These are phyloP conservation scores for Apamea monoglypha DNA, from an alignment of 2,888 invertebrate species.

Conservation along the genomic window DNA sequence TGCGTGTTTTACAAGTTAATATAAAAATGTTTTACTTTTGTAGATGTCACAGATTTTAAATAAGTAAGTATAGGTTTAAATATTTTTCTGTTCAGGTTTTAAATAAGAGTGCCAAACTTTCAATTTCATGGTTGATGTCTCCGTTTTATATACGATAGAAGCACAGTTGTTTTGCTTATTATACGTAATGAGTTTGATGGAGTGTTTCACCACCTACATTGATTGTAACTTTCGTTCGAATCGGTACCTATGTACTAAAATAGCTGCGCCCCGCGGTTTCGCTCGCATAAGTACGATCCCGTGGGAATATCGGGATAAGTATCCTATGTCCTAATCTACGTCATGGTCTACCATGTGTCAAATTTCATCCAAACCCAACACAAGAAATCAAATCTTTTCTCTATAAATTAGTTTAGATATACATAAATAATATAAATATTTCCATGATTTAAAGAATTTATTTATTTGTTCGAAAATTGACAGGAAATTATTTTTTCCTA, in stretches of 20 bases:
- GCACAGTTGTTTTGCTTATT: constrained; percentile 58
- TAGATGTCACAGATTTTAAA: constrained; percentile 24
- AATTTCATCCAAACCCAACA: not conserved
- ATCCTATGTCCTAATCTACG: not conserved
- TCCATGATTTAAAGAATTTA: not conserved
- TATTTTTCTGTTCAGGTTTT: constrained; percentile 66
- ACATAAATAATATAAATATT: not conserved
- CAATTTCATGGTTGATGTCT: constrained; percentile 40
- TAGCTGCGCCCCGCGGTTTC: not conserved
- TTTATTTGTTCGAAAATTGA: not conserved
- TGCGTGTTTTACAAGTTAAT: constrained; percentile 38
- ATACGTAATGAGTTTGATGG: constrained; percentile 26
- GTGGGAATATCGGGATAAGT: not conserved
- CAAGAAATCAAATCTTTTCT: not conserved
- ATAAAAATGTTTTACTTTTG: constrained; percentile 18
- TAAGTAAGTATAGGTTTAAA: constrained; percentile 27
- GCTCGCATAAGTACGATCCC: not conserved
- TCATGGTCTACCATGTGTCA: not conserved
- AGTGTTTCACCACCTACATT: constrained; percentile 46
- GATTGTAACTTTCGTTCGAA: not conserved
- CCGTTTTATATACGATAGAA: constrained; percentile 43
- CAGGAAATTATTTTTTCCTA: not conserved
- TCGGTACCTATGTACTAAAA: not conserved
- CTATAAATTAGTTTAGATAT: not conserved
- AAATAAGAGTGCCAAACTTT: constrained; percentile 66